phyloP scores from a whole-genome alignment of 1,140 invertebrate genomes.

The Apis mellifera region DNA sequence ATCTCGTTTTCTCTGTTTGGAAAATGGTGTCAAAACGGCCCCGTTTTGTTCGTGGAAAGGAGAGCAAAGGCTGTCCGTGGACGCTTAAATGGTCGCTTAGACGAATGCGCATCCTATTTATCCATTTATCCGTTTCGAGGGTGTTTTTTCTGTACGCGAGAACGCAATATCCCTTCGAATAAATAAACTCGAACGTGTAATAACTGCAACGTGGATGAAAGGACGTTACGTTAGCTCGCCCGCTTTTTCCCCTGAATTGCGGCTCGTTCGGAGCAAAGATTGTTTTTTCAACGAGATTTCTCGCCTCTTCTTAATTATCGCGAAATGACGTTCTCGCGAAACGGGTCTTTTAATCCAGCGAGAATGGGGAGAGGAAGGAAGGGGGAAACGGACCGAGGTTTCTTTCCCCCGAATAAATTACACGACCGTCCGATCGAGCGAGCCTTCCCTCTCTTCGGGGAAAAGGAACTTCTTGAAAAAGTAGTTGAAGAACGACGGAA shows the following conservation, averaged over 20 bases:
- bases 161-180: not conserved
- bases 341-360: not conserved
- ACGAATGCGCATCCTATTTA: not conserved
- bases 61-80: no score
- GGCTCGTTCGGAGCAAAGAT: slow-evolving; percentile 12
- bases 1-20: not conserved
- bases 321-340: not conserved
- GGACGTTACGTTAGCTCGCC: not conserved
- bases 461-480: not conserved
- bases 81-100: not conserved
- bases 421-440: not conserved
- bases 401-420: slow-evolving; percentile 7
- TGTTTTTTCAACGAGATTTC: slow-evolving; percentile 22
- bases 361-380: no score
- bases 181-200: no score
- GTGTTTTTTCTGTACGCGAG: not conserved
- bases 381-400: not conserved
- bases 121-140: not conserved
- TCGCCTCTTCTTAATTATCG: slow-evolving; percentile 10
- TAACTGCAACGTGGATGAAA: not conserved
- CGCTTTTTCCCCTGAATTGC: not conserved
- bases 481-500: no score
- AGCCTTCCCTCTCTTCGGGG: no score
- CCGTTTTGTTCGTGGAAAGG: not conserved
- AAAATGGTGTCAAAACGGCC: not conserved